Evolutionary conservation across 2,113 vertebrate species (phyloP).

Genomic region (Aythya baeri): DNA sequence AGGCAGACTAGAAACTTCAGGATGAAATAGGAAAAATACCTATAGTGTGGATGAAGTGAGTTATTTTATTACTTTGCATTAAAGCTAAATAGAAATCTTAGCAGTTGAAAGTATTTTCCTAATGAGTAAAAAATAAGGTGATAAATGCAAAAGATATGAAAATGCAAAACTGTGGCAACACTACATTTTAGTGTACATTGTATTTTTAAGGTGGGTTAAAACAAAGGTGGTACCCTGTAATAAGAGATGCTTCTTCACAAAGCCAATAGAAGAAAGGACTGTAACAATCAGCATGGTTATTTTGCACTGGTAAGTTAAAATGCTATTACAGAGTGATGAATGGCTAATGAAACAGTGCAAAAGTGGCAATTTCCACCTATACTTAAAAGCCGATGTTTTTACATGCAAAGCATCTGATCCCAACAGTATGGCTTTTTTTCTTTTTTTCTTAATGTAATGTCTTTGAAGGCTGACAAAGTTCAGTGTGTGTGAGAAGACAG

Average conservation of each 20-base stretch:
- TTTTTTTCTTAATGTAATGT: not conserved
- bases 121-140: not conserved
- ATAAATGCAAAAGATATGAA: not conserved
- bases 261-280: not conserved
- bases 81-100: not conserved
- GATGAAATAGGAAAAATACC: not conserved
- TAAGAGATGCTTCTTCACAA: not conserved
- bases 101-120: not conserved
- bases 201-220: not conserved
- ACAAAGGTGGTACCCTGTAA: not conserved
- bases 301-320: not conserved
- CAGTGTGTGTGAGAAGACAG: not conserved
- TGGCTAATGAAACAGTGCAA: not conserved
- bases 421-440: fast-evolving
- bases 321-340: not conserved
- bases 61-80: conserved; percentile 29
- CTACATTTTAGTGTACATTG: not conserved
- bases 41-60: not conserved
- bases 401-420: not conserved
- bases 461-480: not conserved
- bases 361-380: not conserved
- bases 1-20: not conserved
- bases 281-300: not conserved
- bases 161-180: not conserved
- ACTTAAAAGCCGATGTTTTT: not conserved